Base-by-base conservation (phyloP, 2,797 vertebrate species). In the Hippoglossus hippoglossus region DNA sequence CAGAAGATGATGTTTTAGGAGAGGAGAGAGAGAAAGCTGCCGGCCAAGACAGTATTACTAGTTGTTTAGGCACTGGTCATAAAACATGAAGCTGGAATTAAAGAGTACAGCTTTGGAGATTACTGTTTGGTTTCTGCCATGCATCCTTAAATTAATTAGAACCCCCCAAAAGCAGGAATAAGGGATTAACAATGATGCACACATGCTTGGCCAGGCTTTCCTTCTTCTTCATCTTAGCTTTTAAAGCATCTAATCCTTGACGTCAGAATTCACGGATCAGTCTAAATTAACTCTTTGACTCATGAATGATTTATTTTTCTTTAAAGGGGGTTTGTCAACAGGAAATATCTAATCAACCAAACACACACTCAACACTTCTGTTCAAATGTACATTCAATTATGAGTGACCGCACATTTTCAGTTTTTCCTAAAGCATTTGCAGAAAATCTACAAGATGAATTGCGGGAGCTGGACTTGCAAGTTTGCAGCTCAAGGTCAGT, bases 81-180 rank as follows among this genome's bases (percentile, higher is more conserved):
- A 83, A 89, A 93, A 89, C 73, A 78, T 77, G 65, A 75, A 73
- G 70, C 58, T 81, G 62, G 85, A 91, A 87, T 90, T 90, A 85
- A 91, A 86, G 63, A 21, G 61, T 72, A 80, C 75, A 82, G 75
- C 83, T 82, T 83, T 83, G 61, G 51, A 93, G 90, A 88, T 93
- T 90, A 89, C 47, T n/a, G 72, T 68, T 75, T 77, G 77, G 72
- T 91, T 91, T 86, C 59, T 84, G 74, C 87, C 80, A 82, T 92
- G 90, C 87, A 87, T 86, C 87, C 82, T 83, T 91, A 86, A 93
- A 94, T 95, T 92, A 93, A 93, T 87, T 91, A 85, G 69, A 75
- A 83, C 44, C 57, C 57, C 75, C 78, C 61, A 68, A 82, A 88
- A 83, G 15, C 47, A 81, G 69, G 67, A 75, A 71, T 64, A 57